Evolutionary conservation across 2,113 vertebrate species (phyloP), one percentile per base, ranked within the genome.

Genomic region (Ariopsis seemanni): DNA sequence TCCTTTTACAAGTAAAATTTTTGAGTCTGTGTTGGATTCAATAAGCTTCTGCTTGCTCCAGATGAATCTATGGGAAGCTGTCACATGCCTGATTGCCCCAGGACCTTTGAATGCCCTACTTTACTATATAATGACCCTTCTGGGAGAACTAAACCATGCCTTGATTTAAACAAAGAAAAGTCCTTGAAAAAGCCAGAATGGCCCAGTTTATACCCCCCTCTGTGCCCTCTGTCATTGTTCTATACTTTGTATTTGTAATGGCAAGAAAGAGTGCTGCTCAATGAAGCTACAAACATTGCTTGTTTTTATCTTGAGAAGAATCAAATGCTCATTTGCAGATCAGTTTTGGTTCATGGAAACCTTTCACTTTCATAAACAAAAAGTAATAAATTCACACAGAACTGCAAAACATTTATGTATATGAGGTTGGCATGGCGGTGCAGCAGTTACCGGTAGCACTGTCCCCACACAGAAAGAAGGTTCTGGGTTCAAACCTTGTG

Each of bases 21-120:
- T 30, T 57, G 20, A 27, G 34, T 77, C 75, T 71, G 62, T 67
- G 34, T 75, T 30, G 15, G 72, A 84, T 84, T 87, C 71, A 62
- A 27, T 74, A 55, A 80, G 82, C 50, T 87, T 69, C 88, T 63
- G 62, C n/a, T 62, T 87, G 79, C 18, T 81, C 48, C 75, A 87
- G 72, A 80, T 82, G 82, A 85, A 71, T 63, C 72, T 83, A 34
- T 48, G 67, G 52, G 62, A 62, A 88, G 27, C 62, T 86, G 79
- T 80, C 77, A 79, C 17, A 30, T 22, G 30, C 27, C 87, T 78
- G 60, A 52, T 30, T 52, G 60, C 83, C 27, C 69, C 15, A 75
- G 52, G 85, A 74, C 85, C 20, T 60, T 62, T 6, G 62, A 48
- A 81, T 89, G 88, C 60, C 82, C 85, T 89, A 90, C 86, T 88